Evolutionary conservation across 2,888 invertebrate species (phyloP), one percentile per base, ranked within the genome.

Genomic region (Bimastos eiseni): DNA sequence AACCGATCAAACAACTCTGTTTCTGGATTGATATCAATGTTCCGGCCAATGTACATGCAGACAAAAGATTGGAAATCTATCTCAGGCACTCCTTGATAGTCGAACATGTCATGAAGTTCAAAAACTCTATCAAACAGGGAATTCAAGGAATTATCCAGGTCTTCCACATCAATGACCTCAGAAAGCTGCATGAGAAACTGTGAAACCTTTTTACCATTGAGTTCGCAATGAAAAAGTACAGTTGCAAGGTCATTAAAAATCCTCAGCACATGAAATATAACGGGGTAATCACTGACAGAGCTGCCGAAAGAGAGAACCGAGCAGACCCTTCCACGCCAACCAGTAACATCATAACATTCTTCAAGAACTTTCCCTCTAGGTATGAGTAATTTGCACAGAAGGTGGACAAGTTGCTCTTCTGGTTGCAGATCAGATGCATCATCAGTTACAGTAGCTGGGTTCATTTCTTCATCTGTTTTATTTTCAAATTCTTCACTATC

Each of bases 181-280:
- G 86, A 86, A 4, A 86, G 86, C 21, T 34, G 86, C 86, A 86
- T 6, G 24, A 86, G 86, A 86, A 36, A 36, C 24, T 36, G 21
- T 36, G 5, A 4, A 24, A 84, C 15, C 21, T 84, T 84, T 33
- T 84, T 84, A 4, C 84, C 36, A 86, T 86, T 19, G 5, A 49
- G 49, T 49, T 49, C n/a, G 86, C 86, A 86, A 17, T 86, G 86
- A 86, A 86, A 86, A 1, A 86, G 86, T 17, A 86, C 86, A 86
- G 86, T 86, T 13, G 86, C 86, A 36, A 86, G 86, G 36, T 86
- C 86, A 86, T 86, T 86, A 30, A 86, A 86, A 36, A 86, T 86
- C 24, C 86, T 5, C 17, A 86, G 36, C 2, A 30, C 86, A 86
- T 86, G 86, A 36, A 86, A 36, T 24, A 30, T 86, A 30, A 86